Percentiles rank a stretch among this genome's conserved stretches.
These are phyloP conservation scores for Sebastes wilsoni DNA, from an alignment of 2,797 vertebrate species.

Conservation along the genomic window DNA sequence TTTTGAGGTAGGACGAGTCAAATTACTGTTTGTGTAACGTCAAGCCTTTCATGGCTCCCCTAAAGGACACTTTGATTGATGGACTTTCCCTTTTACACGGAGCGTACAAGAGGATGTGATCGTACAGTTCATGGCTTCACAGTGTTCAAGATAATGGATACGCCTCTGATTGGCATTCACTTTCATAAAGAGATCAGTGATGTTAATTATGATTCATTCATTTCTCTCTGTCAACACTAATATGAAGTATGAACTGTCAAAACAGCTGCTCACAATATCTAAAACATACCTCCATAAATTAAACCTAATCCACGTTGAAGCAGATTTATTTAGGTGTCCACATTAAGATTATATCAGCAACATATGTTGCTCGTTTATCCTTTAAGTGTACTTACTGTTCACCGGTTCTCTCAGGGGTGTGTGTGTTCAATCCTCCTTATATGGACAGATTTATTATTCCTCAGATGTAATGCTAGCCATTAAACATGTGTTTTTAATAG, in stretches of 20 bases:
- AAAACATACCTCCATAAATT: slow-evolving; percentile 11
- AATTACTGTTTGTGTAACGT: slow-evolving; percentile 75
- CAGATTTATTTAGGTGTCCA: slow-evolving; percentile 61
- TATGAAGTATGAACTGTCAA: slow-evolving; percentile 8
- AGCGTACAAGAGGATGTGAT: slow-evolving; percentile 61
- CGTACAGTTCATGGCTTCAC: slow-evolving; percentile 49
- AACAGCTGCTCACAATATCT: neutral
- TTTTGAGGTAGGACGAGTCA: slow-evolving; percentile 66
- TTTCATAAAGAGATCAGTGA: slow-evolving; percentile 36
- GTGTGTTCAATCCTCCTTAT: neutral
- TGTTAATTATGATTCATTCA: slow-evolving; percentile 44
- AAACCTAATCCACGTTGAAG: slow-evolving; percentile 45
- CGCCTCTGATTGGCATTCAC: slow-evolving; percentile 62
- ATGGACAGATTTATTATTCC: slow-evolving; percentile 22
- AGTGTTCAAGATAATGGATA: slow-evolving; percentile 57
- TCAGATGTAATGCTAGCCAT: slow-evolving; percentile 6
- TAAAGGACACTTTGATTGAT: slow-evolving; percentile 72
- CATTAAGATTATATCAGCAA: slow-evolving; percentile 62
- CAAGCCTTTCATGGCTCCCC: slow-evolving; percentile 60
- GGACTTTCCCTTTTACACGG: slow-evolving; percentile 67
- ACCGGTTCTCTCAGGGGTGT: neutral
- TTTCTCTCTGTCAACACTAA: slow-evolving; percentile 12
- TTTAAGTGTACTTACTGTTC: slow-evolving; percentile 27
- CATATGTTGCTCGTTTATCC: slow-evolving; percentile 62
- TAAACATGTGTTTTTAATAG: slow-evolving; percentile 36